phyloP scores from a whole-genome alignment of 2,797 vertebrate species.

The Coccyzus lansbergi region DNA sequence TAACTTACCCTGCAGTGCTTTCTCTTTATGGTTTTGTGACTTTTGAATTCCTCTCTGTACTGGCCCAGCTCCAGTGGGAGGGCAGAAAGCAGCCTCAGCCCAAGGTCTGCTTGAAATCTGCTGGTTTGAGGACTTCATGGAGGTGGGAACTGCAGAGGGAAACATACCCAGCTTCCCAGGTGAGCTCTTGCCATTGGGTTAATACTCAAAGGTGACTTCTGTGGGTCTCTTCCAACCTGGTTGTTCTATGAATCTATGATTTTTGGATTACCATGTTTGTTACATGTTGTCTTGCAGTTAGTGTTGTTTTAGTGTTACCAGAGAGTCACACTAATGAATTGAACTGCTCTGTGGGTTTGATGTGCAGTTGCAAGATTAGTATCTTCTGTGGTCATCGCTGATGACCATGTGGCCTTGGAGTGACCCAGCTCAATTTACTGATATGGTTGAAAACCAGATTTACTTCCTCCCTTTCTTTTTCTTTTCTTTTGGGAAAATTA shows the following conservation, averaged over 20 bases:
- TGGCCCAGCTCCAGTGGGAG: not conserved
- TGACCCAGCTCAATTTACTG: not conserved
- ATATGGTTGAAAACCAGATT: not conserved
- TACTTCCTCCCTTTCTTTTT: not conserved
- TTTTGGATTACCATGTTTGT: not conserved
- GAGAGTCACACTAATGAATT: too few species aligned
- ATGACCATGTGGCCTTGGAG: not conserved
- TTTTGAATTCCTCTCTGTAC: not conserved
- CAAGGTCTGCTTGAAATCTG: not conserved
- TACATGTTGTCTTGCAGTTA: not conserved
- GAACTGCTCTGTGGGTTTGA: not conserved
- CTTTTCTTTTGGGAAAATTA: not conserved
- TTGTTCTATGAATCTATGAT: too few species aligned
- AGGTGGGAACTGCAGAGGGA: not conserved
- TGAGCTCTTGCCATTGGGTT: not conserved
- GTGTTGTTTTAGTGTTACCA: not conserved
- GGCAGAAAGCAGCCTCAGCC: not conserved
- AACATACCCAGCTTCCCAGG: not conserved
- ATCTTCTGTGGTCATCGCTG: accelerated
- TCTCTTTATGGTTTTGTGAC: not conserved
- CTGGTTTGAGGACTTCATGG: not conserved
- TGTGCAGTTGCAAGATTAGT: accelerated
- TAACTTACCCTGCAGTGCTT: slow-evolving; percentile 26
- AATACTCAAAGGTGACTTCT: not conserved
- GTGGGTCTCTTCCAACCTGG: too few species aligned